Conservation (phyloP, 2,888 invertebrate genomes). For the Drosophila meridionalis region DNA sequence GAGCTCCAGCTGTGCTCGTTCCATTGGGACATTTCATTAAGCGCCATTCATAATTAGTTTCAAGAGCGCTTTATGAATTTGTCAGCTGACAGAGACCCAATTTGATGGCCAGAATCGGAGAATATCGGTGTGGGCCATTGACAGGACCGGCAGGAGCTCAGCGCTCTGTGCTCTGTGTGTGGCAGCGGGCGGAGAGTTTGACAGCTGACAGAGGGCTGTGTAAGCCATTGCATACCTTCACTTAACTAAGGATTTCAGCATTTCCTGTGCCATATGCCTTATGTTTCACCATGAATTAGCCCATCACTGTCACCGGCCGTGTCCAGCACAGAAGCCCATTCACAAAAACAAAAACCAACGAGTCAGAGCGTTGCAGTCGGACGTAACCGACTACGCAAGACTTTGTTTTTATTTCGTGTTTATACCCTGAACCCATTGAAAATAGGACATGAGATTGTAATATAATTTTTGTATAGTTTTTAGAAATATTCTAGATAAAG, state of each 20-base stretch:
- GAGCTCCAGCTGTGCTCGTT: not conserved
- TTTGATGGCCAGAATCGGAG: not conserved
- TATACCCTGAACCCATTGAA: too few relatives aligned
- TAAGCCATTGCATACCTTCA: slow-evolving; percentile 28
- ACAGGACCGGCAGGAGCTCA: not conserved
- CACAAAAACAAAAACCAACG: slow-evolving; percentile 7
- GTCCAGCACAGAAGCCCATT: slow-evolving; percentile 57
- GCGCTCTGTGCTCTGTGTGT: not conserved
- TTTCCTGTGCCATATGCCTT: slow-evolving; percentile 10
- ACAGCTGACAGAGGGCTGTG: slow-evolving; percentile 19
- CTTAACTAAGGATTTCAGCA: slow-evolving; percentile 18
- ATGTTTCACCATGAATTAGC: slow-evolving; percentile 64
- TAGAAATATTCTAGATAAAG: too few relatives aligned
- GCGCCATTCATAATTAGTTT: slow-evolving; percentile 26
- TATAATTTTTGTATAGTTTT: too few relatives aligned
- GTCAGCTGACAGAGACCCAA: slow-evolving; percentile 33
- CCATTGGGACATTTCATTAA: slow-evolving; percentile 11
- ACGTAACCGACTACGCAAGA: too few relatives aligned
- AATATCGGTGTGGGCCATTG: not conserved
- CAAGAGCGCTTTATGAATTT: slow-evolving; percentile 48
- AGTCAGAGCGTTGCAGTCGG: too few relatives aligned
- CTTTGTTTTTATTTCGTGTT: too few relatives aligned
- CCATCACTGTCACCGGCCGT: slow-evolving; percentile 62
- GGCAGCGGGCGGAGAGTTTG: slow-evolving; percentile 7
- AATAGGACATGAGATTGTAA: too few relatives aligned